A percentile compares a stretch with the other conserved stretches of the same genome.
phyloP scores from a whole-genome alignment of 37 sponge, comb jelly and placozoan genomes.

The Cladorhizidae sp. region DNA sequence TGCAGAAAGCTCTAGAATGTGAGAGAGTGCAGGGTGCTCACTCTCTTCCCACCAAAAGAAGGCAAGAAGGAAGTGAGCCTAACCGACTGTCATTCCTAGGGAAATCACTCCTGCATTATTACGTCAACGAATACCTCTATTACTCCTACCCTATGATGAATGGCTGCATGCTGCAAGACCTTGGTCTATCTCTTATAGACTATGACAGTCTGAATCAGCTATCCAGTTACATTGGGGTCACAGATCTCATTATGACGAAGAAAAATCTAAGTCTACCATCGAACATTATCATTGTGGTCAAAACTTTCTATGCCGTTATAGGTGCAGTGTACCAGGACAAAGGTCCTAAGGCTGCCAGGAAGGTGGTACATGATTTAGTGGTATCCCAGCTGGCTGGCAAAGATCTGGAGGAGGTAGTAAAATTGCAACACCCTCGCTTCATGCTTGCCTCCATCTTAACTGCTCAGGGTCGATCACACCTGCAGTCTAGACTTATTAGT shows the following conservation, averaged over 20 bases:
- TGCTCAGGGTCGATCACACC: conserved; percentile 17
- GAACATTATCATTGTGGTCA: conserved; percentile 16
- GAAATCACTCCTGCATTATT: conserved; percentile 36
- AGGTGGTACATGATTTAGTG: conserved; percentile 73
- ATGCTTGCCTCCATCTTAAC: conserved; percentile 59
- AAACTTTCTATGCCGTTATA: conserved; percentile 63
- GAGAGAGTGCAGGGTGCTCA: neutral
- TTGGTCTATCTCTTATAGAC: conserved; percentile 41
- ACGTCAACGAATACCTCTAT: conserved; percentile 70
- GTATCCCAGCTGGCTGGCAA: conserved; percentile 59
- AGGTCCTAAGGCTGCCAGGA: conserved; percentile 65
- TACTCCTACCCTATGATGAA: conserved; percentile 69
- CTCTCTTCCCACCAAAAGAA: neutral
- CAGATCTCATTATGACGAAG: conserved; percentile 63
- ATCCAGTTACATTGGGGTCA: conserved; percentile 71
- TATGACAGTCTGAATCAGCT: conserved; percentile 18
- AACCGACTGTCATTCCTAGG: conserved; percentile 68
- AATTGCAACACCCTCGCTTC: conserved; percentile 69
- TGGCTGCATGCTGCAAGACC: conserved; percentile 30
- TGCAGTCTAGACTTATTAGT: conserved; percentile 60
- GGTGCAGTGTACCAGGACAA: conserved; percentile 68
- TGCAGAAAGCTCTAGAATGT: conserved; percentile 53
- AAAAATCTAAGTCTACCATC: conserved; percentile 11
- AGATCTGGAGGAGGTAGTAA: conserved; percentile 71
- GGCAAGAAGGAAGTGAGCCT: neutral